These are phyloP conservation scores for Microplitis mediator DNA, from an alignment of 1,140 invertebrate genomes.

Conservation along the genomic window DNA sequence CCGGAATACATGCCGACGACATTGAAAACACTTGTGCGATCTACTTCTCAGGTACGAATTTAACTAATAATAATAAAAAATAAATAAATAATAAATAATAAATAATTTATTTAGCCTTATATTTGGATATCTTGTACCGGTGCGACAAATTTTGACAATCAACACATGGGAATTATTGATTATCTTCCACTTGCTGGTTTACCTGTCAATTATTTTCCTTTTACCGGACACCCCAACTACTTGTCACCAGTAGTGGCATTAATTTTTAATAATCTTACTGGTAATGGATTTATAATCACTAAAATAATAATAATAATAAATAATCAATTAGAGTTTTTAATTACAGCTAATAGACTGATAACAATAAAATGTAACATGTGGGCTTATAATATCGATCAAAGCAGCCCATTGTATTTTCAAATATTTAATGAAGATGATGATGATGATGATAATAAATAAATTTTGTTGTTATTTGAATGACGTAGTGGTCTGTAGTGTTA, in stretches of 20 bases:
- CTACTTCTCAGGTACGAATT: slow-evolving; percentile 37
- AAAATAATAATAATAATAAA: slow-evolving; percentile 41
- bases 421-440: slow-evolving; percentile 38
- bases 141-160: slow-evolving; percentile 75
- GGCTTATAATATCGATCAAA: slow-evolving; percentile 42
- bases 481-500: too few relatives aligned
- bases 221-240: slow-evolving; percentile 74
- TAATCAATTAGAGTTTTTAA: background rate
- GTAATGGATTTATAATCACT: slow-evolving; percentile 1
- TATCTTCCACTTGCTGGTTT: slow-evolving; percentile 77
- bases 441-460: background rate
- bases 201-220: slow-evolving; percentile 81
- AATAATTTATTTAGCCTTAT: slow-evolving; percentile 42
- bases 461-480: background rate
- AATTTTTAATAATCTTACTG: slow-evolving; percentile 70
- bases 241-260: slow-evolving; percentile 86
- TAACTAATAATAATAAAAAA: slow-evolving; percentile 2
- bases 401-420: slow-evolving; percentile 44
- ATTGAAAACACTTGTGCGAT: slow-evolving; percentile 66
- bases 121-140: slow-evolving; percentile 84
- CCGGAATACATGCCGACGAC: slow-evolving; percentile 71
- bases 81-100: background rate
- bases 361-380: slow-evolving; percentile 47
- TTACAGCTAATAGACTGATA: slow-evolving; percentile 42
- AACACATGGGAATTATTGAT: slow-evolving; percentile 72